Evolutionary conservation across 2,113 vertebrate genomes (phyloP), one percentile per base, ranked within the genome.

Genomic region (Maccullochella peelii): DNA sequence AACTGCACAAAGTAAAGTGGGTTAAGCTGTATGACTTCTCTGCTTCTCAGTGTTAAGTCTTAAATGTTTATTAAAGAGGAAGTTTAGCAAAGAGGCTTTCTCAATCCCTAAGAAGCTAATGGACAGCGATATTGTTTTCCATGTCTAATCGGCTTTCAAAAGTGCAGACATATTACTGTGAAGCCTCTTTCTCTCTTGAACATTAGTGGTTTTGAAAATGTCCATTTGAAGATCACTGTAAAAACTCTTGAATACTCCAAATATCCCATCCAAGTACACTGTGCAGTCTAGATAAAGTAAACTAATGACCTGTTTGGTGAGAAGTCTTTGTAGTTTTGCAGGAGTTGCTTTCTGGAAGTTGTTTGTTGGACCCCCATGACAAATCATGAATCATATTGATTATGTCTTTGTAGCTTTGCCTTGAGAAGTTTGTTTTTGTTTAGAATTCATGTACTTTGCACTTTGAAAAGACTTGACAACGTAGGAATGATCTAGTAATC

Each of bases 61-160:
- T 94, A 91, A 95, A 90, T 91, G 73, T 88, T 91, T 82, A 92
- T 94, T 94, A 92, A 93, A 93, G 77, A 82, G 80, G 88, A 92
- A 90, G 63, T 92, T 94, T 84, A 83, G 77, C 61, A 90, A 94
- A 93, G 86, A 93, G 90, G 91, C 85, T 92, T 95, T 95, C 91
- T 87, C 20, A 73, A 61, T 86, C 58, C 71, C 42, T 89, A 92
- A 94, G 85, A 80, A 77, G 76, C 83, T 91, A 89, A 94, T 71
- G 52, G 72, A 82, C 66, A 78, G 33, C 12, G 47, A 87, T 79
- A 90, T 86, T 84, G 80, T 93, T 94, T 91, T 88, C 82, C 76
- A 70, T 38, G 36, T 72, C 49, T 92, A 93, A 95, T 92, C 90
- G 14, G 79, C 69, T 94, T 94, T 83, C 36, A 40, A 68, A 76